Evolutionary conservation across 1,140 invertebrate species (phyloP).

Genomic region (Drosophila repletoides): DNA sequence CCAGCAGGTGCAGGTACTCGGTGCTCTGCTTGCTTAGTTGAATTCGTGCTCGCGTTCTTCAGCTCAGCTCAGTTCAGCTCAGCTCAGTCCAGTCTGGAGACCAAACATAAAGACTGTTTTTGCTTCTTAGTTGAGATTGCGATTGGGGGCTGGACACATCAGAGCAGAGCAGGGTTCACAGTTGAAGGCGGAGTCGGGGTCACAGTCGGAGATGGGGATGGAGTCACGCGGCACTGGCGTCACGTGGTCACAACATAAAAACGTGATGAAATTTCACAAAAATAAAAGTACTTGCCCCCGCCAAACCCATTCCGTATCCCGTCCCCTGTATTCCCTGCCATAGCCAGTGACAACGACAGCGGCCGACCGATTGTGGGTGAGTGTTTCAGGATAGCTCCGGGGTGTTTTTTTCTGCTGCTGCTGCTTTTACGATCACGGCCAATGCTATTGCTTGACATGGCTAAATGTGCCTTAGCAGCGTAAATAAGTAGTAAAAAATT

Average conservation of each 20-base stretch:
- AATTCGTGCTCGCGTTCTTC: background rate
- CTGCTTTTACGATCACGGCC: conserved; percentile 70
- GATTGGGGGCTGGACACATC: background rate
- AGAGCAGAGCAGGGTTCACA: too few relatives aligned
- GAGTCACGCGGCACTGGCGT: conserved; percentile 69
- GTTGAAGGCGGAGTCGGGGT: too few relatives aligned
- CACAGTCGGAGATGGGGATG: too few relatives aligned
- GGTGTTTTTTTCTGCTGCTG: too few relatives aligned
- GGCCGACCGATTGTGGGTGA: conserved; percentile 25
- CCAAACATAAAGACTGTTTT: conserved; percentile 17
- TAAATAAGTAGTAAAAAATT: conserved; percentile 81
- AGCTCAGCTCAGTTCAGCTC: background rate
- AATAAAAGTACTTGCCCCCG: conserved; percentile 64
- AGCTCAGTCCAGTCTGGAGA: conserved; percentile 13
- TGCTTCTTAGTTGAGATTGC: conserved; percentile 31
- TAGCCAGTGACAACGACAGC: conserved; percentile 57
- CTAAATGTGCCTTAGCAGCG: conserved; percentile 79
- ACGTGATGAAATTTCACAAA: conserved; percentile 82
- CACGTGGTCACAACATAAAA: conserved; percentile 82
- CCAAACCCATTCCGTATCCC: conserved; percentile 23
- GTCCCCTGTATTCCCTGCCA: background rate
- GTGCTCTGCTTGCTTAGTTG: conserved; percentile 36
- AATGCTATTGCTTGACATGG: conserved; percentile 76
- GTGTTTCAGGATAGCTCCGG: conserved; percentile 14
- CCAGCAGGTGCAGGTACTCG: conserved; percentile 69